Conservation (phyloP, 2,113 vertebrate genomes). For the Plecturocebus donacophilus region DNA sequence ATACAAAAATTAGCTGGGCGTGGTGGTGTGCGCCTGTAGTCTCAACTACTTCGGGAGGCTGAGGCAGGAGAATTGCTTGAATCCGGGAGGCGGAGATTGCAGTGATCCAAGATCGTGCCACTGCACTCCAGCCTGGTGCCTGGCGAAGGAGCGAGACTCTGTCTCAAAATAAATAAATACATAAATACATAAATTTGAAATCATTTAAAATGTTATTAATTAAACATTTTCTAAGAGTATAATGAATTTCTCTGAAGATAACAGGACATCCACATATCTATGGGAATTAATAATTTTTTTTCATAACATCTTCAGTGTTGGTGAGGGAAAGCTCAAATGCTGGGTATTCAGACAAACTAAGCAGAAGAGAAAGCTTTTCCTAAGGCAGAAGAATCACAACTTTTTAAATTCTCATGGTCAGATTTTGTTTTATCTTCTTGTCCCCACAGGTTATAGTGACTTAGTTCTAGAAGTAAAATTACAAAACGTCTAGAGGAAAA, state of each 20-base stretch:
- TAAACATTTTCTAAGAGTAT: not conserved
- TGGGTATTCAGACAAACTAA: not conserved
- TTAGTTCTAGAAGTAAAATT: not conserved
- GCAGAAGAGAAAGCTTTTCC: not conserved
- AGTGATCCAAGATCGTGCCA: no score
- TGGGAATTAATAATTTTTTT: not conserved
- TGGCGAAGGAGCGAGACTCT: no score
- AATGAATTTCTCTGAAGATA: not conserved
- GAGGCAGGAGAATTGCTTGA: no score
- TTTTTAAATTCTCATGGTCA: not conserved
- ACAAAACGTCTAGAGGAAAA: not conserved
- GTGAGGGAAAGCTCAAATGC: not conserved
- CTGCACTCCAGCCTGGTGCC: no score
- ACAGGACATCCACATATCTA: not conserved
- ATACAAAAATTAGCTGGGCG: no score
- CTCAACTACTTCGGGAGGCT: no score
- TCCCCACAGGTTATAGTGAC: not conserved
- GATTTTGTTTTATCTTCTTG: not conserved
- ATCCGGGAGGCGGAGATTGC: accelerated
- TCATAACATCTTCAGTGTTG: not conserved
- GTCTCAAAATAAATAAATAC: no score
- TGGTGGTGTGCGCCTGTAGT: no score
- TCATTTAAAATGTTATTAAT: not conserved
- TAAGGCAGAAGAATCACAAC: not conserved
- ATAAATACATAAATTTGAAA: not conserved